Evolutionary conservation across 1,140 invertebrate genomes (phyloP).

Genomic region (Halictus rubicundus): DNA sequence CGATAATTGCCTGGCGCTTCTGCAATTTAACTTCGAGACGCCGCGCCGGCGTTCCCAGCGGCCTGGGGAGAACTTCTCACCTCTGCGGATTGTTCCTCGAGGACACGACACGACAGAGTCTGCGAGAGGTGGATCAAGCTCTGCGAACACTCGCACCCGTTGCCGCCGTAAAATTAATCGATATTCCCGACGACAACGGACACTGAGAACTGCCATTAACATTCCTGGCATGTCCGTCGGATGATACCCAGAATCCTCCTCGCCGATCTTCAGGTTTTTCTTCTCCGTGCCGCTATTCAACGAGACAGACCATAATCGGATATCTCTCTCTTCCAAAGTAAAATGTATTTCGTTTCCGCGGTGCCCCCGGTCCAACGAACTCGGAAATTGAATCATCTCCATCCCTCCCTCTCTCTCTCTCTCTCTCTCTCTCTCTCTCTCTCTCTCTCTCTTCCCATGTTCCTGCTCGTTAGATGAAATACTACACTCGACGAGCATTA

Average conservation of each 20-base stretch:
- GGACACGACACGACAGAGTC: not conserved
- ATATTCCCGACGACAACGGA: not conserved
- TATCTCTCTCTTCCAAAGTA: not conserved
- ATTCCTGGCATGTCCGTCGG: not conserved
- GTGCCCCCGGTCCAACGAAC: not conserved
- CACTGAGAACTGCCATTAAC: too few relatives aligned
- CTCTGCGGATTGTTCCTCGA: conserved; percentile 24
- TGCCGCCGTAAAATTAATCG: not conserved
- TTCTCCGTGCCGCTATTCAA: not conserved
- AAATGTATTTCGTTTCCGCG: not conserved
- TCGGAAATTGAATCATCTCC: not conserved
- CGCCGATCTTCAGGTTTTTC: not conserved
- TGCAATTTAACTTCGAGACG: conserved; percentile 60
- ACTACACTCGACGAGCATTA: not conserved
- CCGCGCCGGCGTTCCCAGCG: conserved; percentile 8
- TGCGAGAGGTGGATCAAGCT: not conserved
- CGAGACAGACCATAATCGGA: not conserved
- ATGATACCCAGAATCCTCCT: not conserved
- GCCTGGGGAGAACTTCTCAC: conserved; percentile 29
- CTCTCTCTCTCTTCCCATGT: not conserved
- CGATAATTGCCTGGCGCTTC: conserved; percentile 28
- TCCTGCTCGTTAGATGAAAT: not conserved
- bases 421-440: not conserved
- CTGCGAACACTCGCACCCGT: not conserved
- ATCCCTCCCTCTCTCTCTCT: too few relatives aligned